A percentile compares a stretch with the other conserved stretches of the same genome.
Evolutionary conservation across 2,113 vertebrate species (phyloP).

Genomic region (Dissostichus mawsoni): DNA sequence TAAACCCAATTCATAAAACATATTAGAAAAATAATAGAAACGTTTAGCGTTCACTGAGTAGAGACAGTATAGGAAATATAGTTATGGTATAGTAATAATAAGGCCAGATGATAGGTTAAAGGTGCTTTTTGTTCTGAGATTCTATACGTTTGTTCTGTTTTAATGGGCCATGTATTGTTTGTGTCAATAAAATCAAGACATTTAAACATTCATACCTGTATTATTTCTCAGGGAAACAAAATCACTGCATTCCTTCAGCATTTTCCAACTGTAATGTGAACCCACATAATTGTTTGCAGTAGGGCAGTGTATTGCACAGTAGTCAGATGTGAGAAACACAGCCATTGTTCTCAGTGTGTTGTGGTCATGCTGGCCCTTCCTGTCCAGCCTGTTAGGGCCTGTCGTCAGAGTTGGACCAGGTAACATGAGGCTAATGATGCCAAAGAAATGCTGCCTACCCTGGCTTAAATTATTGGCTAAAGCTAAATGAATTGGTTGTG

Average conservation of each 20-base stretch:
- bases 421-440: not conserved
- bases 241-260: no score
- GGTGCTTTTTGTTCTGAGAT: not conserved
- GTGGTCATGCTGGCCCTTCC: conserved; percentile 35
- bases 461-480: not conserved
- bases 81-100: not conserved
- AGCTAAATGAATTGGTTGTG: not conserved
- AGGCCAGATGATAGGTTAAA: no score
- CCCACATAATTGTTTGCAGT: not conserved
- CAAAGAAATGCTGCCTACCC: no score
- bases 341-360: conserved; percentile 28
- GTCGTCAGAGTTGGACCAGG: not conserved
- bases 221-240: no score
- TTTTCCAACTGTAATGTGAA: not conserved
- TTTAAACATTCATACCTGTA: no score
- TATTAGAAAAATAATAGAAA: no score
- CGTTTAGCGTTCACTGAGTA: no score
- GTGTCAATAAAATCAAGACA: not conserved
- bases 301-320: not conserved
- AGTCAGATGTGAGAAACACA: conserved; percentile 19
- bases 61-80: no score
- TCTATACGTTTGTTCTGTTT: not conserved
- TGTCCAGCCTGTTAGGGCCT: conserved; percentile 32
- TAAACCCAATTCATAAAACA: no score
- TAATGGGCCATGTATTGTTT: not conserved